phyloP scores from a whole-genome alignment of 2,113 vertebrate genomes.

The Eolophus roseicapilla region DNA sequence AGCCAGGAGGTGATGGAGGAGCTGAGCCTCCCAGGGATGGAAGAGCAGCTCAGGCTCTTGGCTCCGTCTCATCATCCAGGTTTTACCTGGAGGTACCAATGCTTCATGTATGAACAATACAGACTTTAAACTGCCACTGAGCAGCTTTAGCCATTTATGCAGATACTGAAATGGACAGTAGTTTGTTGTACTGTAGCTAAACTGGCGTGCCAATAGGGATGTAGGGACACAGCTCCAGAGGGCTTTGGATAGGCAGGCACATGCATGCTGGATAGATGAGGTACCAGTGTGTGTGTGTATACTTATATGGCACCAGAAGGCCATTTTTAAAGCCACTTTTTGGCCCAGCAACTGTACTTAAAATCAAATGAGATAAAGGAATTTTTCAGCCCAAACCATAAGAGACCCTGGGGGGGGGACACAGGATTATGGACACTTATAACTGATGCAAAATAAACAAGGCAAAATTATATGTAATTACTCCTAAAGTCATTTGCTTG shows the following conservation, averaged over 20 bases:
- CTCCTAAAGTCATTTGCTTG: slow-evolving; percentile 68
- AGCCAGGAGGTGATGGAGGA: neutral
- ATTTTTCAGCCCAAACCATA: slow-evolving; percentile 61
- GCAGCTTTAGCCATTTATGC: neutral
- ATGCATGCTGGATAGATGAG: rapidly evolving
- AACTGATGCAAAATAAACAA: slow-evolving; percentile 75
- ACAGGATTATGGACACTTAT: slow-evolving; percentile 67
- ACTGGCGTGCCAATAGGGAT: neutral
- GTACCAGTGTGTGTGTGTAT: rapidly evolving
- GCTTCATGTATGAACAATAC: neutral
- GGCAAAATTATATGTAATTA: slow-evolving; percentile 73
- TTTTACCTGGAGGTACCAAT: neutral
- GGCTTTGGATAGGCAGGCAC: neutral
- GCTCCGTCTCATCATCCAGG: neutral
- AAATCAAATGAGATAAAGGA: slow-evolving; percentile 46
- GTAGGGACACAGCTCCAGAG: neutral
- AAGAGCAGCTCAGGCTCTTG: neutral
- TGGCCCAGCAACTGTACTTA: neutral
- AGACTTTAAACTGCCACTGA: neutral
- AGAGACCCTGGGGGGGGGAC: slow-evolving; percentile 32
- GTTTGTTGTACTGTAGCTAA: neutral
- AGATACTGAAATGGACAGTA: neutral
- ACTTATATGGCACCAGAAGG: neutral
- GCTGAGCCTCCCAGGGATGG: neutral
- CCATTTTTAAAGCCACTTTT: neutral